Evolutionary conservation across 2,797 vertebrate species (phyloP), one percentile per base, ranked within the genome.

Genomic region (Diplodus sargus): DNA sequence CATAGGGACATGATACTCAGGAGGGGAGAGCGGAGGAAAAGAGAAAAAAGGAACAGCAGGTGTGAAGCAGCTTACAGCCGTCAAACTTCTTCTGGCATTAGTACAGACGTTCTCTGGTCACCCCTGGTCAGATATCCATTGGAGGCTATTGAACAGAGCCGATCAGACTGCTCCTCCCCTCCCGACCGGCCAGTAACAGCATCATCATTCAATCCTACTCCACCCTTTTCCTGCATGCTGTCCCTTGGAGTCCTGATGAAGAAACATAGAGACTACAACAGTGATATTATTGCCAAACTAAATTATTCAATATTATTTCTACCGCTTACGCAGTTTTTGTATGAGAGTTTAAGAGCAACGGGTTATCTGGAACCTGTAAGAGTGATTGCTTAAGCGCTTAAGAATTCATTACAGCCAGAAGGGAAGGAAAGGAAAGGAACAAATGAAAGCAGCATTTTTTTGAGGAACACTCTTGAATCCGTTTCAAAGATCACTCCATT

Each of bases 51-150:
- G 23, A 85, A 76, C 70, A 86, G 89, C 92, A 94, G 92, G 94
- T 94, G 93, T 89, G 77, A 83, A 81, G 88, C 93, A 93, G 86
- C 91, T 84, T 84, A 88, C 83, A 86, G 51, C 61, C 16, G 45
- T 89, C 82, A 79, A 77, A 65, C 61, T 34, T 71, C 34, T 60
- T 59, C 71, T 85, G 90, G 85, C 87, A 54, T 56, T 14, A 56
- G 67, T 75, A 79, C 43, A 89, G 69, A 89, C 82, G 69, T 77
- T 78, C 72, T 86, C 77, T 75, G 59, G 53, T 87, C 89, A 87
- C 80, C 74, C 83, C 75, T 66, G 76, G 87, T 83, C 86, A 84
- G 39, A 75, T 57, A 89, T 82, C 56, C 82, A 90, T 63, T 81
- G 53, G 81, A 82, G 85, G 81, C 84, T 88, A 78, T 83, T 87